phyloP scores from a whole-genome alignment of 2,888 invertebrate species.

The Ophraella communa region DNA sequence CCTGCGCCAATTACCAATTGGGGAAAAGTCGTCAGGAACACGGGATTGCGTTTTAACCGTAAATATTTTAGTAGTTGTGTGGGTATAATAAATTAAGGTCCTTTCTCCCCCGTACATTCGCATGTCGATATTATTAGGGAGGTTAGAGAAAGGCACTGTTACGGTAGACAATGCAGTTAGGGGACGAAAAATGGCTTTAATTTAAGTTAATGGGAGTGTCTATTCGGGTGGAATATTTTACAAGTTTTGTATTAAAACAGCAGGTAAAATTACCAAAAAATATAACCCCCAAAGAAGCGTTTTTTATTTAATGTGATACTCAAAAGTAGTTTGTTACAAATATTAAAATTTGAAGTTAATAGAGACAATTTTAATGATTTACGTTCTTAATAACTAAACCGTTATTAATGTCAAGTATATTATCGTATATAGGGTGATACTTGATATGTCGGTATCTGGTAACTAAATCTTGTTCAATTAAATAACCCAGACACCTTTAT shows the following conservation, averaged over 20 bases:
- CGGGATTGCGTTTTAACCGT: slow-evolving; percentile 35
- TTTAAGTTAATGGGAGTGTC: slow-evolving; percentile 12
- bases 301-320: too few relatives aligned
- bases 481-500: not conserved
- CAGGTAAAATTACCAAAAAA: not conserved
- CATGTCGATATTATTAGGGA: slow-evolving; percentile 24
- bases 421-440: not conserved
- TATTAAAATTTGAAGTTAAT: too few relatives aligned
- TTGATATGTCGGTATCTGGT: not conserved
- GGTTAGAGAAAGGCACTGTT: slow-evolving; percentile 3
- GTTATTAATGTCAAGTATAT: not conserved
- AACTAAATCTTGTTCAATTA: not conserved
- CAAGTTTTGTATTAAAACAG: not conserved
- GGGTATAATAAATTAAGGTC: slow-evolving; percentile 38
- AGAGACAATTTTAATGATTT: too few relatives aligned
- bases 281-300: too few relatives aligned
- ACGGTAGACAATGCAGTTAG: slow-evolving; percentile 16
- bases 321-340: too few relatives aligned
- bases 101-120: slow-evolving; percentile 20
- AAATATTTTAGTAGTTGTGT: slow-evolving; percentile 38
- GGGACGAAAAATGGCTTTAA: slow-evolving; percentile 15
- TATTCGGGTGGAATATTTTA: not conserved
- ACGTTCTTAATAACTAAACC: not conserved
- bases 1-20: slow-evolving; percentile 14
- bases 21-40: slow-evolving; percentile 6